Base-by-base conservation (phyloP, 2,113 vertebrate species). In the Rhodinocichla rosea region DNA sequence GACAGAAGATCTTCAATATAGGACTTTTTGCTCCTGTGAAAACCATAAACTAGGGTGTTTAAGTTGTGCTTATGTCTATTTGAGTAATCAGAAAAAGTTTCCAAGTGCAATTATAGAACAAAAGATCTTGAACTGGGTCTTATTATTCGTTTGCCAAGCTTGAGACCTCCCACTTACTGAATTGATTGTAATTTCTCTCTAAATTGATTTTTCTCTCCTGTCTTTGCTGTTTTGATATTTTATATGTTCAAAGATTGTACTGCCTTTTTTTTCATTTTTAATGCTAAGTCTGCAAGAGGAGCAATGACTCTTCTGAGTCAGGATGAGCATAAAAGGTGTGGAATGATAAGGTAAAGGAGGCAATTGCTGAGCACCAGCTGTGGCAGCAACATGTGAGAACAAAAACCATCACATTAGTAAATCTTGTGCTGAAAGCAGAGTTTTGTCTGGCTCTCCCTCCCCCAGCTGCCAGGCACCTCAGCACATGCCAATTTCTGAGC, bases 81-180 rank as follows among this genome's bases (percentile, higher is more conserved):
- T 83, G 33, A 57, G 42, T 68, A 83, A 95, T 93, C 55, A 78
- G 87, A 95, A 96, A 62, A 83, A 94, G 33, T 96, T 96, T 93
- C 84, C 49, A 95, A 89, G 75, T 85, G 59, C 57, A 94, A 89
- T 97, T 96, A 89, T 30, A 76, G 60, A 85, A 92, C 42, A 95
- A 92, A 97, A 67, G 32, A 76, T 75, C 12, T 37, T 76, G n/a
- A 95, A 85, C 40, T 87, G 83, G 44, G 70, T 63, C 16, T 93
- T 88, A 57, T 45, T 78, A 57, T 32, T n/a, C 37, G 39, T 79
- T 80, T 87, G 49, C 65, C 30, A 84, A 70, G 24, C 28, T 86
- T n/a, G 84, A 95, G 73, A 64, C 42, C 47, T 90, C 64, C 67
- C 19, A 62, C n/a, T 87, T 90, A 76, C 23, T 74, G 40, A 94